Conservation (phyloP, 1,140 invertebrate genomes). For the Dolichoris vasculosae region DNA sequence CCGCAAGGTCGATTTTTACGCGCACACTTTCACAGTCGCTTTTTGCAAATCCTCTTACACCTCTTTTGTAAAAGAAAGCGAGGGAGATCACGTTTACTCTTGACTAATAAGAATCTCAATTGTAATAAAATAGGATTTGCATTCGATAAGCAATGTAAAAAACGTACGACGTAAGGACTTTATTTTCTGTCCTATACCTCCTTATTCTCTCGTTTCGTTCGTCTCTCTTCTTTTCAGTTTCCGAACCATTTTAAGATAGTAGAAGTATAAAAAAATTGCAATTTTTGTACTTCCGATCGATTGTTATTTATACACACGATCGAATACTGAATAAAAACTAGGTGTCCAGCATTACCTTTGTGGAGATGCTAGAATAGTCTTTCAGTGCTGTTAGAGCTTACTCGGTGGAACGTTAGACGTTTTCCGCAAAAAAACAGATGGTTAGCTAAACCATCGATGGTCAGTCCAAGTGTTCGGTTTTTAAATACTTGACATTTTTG, state of each 20-base stretch:
- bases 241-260: background rate
- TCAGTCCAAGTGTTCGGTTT: background rate
- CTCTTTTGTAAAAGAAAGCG: constrained; percentile 14
- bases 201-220: constrained; percentile 6
- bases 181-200: constrained; percentile 55
- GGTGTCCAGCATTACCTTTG: background rate
- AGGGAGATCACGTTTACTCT: background rate
- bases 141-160: constrained; percentile 71
- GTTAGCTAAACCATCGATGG: background rate
- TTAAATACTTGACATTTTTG: constrained; percentile 9
- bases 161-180: constrained; percentile 65
- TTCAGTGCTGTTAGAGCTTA: background rate
- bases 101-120: constrained; percentile 71
- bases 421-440: constrained; percentile 49
- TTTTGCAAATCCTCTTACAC: constrained; percentile 49
- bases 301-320: background rate
- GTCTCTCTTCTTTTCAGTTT: background rate
- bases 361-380: background rate
- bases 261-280: background rate
- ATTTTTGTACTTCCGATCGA: background rate
- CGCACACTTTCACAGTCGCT: background rate
- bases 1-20: constrained; percentile 1
- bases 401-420: constrained; percentile 48
- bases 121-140: constrained; percentile 73
- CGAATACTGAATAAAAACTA: background rate